Evolutionary conservation across 2,797 vertebrate species (phyloP).

Genomic region (Gallinago solitaria): DNA sequence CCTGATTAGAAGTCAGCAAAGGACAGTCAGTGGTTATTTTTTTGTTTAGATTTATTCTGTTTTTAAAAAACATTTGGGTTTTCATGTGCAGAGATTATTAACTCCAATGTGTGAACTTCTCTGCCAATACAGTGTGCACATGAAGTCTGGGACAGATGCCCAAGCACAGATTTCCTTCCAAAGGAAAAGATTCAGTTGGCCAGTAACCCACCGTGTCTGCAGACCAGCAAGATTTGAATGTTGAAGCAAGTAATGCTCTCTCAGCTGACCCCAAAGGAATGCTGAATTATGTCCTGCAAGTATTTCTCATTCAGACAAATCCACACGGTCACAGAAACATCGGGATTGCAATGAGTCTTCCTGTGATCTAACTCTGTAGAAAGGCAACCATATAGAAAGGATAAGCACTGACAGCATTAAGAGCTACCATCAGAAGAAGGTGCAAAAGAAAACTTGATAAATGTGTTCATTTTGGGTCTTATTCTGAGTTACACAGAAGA

Average conservation of each 20-base stretch:
- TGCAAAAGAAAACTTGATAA: not conserved
- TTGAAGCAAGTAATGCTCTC: not conserved
- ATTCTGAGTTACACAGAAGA: not conserved
- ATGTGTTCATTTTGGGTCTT: not conserved
- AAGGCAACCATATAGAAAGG: not conserved
- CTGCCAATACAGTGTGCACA: not conserved
- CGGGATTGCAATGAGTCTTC: not conserved
- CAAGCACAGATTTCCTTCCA: not conserved
- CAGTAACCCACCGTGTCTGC: not conserved
- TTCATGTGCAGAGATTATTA: not conserved
- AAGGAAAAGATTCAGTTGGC: not conserved
- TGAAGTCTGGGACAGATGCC: not conserved
- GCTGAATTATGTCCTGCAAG: not conserved
- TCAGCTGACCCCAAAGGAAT: not conserved
- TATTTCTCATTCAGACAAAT: not conserved
- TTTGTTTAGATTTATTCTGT: not conserved
- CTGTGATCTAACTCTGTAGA: not conserved
- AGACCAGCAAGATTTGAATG: not conserved
- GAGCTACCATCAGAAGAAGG: not conserved
- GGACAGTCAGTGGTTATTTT: not conserved
- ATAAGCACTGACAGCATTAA: not conserved
- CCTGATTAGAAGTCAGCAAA: not conserved
- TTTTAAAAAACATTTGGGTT: not conserved
- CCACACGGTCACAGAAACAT: not conserved
- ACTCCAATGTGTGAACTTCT: not conserved